These are phyloP conservation scores for Acanthurus leucopareius DNA, from an alignment of 2,797 vertebrate species.

Conservation along the genomic window DNA sequence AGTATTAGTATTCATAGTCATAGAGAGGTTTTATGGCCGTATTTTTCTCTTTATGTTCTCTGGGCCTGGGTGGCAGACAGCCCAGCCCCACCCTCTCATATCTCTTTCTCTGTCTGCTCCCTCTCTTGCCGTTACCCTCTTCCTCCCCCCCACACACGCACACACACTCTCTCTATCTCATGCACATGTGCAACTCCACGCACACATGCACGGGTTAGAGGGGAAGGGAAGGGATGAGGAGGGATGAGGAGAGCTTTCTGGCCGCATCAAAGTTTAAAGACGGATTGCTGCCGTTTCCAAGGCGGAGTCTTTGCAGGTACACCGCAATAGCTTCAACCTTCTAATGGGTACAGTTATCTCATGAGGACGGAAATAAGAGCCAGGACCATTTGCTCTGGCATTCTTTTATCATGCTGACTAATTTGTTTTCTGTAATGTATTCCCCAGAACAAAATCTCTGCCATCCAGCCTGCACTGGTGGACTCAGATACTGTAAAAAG, in stretches of 20 bases:
- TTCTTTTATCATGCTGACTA: slow-evolving; percentile 73
- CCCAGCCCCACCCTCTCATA: slow-evolving; percentile 80
- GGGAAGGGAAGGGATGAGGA: slow-evolving; percentile 53
- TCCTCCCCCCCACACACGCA: background rate
- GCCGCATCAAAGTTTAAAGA: slow-evolving; percentile 79
- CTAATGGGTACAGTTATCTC: slow-evolving; percentile 77
- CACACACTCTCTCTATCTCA: slow-evolving; percentile 46
- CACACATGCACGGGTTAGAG: slow-evolving; percentile 71
- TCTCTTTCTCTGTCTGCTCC: slow-evolving; percentile 71
- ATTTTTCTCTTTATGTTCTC: slow-evolving; percentile 89
- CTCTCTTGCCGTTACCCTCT: slow-evolving; percentile 54
- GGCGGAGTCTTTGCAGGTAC: slow-evolving; percentile 69
- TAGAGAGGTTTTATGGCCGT: slow-evolving; percentile 84
- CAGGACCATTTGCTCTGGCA: slow-evolving; percentile 66
- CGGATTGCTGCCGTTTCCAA: slow-evolving; percentile 68
- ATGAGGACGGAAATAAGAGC: slow-evolving; percentile 73
- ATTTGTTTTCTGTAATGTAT: slow-evolving; percentile 79
- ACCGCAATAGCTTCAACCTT: slow-evolving; percentile 78
- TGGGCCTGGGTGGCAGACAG: slow-evolving; percentile 84
- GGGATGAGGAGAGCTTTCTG: slow-evolving; percentile 75
- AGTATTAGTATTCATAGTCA: slow-evolving; percentile 88
- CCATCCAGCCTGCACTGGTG: slow-evolving; percentile 36
- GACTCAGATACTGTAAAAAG: slow-evolving; percentile 46
- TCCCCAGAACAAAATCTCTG: slow-evolving; percentile 57
- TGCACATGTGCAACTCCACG: slow-evolving; percentile 57